Evolutionary conservation across 1,140 invertebrate species (phyloP).

Genomic region (Brachionus rubens): DNA sequence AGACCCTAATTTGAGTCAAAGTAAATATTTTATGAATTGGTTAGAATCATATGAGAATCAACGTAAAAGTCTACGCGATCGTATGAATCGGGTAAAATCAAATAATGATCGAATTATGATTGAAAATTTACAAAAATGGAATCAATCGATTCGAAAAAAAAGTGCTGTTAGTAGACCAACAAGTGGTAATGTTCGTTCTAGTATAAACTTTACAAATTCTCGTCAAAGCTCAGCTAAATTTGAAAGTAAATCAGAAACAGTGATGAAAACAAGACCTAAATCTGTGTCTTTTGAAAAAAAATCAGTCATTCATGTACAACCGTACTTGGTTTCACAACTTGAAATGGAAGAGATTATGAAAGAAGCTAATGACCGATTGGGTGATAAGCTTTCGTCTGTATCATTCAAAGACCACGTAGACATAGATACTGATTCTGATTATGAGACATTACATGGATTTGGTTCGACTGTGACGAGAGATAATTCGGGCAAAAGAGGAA

Average conservation of each 20-base stretch:
- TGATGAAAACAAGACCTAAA: no score
- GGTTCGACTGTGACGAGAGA: neutral
- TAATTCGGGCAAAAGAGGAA: neutral
- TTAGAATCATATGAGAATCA: neutral
- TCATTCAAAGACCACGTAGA: neutral
- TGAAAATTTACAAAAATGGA: neutral
- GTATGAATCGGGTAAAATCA: neutral
- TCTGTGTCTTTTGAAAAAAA: no score
- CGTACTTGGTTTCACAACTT: conserved; percentile 9
- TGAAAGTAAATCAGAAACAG: no score
- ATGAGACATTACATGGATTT: neutral
- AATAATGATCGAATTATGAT: neutral
- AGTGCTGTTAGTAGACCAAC: neutral
- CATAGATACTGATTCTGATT: neutral
- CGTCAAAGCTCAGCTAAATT: neutral
- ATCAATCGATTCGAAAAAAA: neutral
- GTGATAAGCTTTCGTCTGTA: neutral
- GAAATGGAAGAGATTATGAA: conserved; percentile 32
- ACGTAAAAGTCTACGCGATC: neutral
- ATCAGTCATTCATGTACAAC: neutral
- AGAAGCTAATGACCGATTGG: neutral
- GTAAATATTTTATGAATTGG: conserved; percentile 6
- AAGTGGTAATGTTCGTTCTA: no score
- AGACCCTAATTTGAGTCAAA: neutral
- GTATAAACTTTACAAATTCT: neutral